Base-by-base conservation (phyloP, 1,140 invertebrate species). In the Camponotus vicinus region DNA sequence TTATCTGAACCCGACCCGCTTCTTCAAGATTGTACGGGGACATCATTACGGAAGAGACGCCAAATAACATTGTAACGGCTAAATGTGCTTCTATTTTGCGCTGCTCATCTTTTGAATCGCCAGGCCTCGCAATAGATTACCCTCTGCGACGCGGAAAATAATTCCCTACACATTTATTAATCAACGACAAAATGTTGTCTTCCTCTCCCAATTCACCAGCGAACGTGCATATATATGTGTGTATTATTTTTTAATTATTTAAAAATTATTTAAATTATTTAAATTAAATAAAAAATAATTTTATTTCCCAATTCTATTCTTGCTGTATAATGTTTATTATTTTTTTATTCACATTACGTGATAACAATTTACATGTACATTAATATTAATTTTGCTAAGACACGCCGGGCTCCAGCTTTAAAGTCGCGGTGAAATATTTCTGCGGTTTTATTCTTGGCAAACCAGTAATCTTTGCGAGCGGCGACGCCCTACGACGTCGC, bases 401-500 rank as follows among this genome's bases (percentile, higher is more conserved):
- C 52, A 27, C 66, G 52, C n/a, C 34, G 9, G 67, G 61, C 45
- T 73, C 55, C 27, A 59, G 55, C 40, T 42, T 21, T 59, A n/a
- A 52, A 82, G 18, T 34, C 27, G 67, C 67, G 55, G 40, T 40
- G 40, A 82, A 82, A 82, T 59, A 61, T 82, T 71, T 73, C 79
- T 57, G 67, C 79, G 69, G 27, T 73, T 37, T 82, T 73, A 82
- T 82, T 61, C 79, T n/a, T 40, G 55, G 55, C 52, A 59, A 64
- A 61, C 69, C 52, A 61, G 85, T 37, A 57, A 82, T 61, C 83
- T 73, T 78, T 45, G 66, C 85, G 66, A 76, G 40, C 80, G 76
- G 61, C 90, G 66, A 90, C 87, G 90, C 80, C 90, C 86, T 75
- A 83, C 86, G 64, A 75, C 57, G 70, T 37, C 32, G 40, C 63